Conservation (phyloP, 2,797 vertebrate species). For the Hephaestus fuliginosus region DNA sequence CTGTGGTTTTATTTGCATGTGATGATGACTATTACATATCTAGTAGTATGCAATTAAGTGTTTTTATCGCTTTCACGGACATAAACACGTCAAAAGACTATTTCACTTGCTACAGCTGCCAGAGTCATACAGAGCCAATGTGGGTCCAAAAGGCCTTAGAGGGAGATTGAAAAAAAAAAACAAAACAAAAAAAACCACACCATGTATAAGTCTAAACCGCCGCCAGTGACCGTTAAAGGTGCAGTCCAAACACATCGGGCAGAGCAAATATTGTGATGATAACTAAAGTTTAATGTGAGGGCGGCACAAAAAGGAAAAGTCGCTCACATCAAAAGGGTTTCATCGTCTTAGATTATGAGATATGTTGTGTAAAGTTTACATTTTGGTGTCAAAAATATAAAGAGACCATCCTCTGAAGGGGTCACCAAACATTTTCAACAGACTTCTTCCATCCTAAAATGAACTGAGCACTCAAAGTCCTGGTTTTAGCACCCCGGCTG, state of each 20-base stretch:
- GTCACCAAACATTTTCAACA: neutral
- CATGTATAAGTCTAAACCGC: neutral
- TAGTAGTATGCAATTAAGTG: neutral
- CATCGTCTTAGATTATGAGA: neutral
- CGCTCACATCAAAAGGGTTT: constrained; percentile 6
- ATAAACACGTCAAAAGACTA: neutral
- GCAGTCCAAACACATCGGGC: neutral
- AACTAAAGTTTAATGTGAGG: neutral
- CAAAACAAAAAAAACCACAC: neutral
- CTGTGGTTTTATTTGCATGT: constrained; percentile 5
- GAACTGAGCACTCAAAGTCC: too few species aligned
- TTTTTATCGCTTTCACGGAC: neutral
- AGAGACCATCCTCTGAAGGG: neutral
- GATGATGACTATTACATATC: neutral
- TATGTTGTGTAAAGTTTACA: neutral
- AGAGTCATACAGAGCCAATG: neutral
- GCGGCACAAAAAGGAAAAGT: neutral
- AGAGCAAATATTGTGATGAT: neutral
- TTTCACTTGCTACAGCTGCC: neutral
- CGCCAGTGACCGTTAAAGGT: neutral
- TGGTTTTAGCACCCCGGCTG: too few species aligned
- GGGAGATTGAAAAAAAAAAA: constrained; percentile 13
- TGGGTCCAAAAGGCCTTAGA: neutral
- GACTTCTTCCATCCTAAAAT: too few species aligned
- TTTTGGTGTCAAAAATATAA: neutral